Base-by-base conservation (phyloP, 1,140 invertebrate genomes). In the Platorchestia sp. region DNA sequence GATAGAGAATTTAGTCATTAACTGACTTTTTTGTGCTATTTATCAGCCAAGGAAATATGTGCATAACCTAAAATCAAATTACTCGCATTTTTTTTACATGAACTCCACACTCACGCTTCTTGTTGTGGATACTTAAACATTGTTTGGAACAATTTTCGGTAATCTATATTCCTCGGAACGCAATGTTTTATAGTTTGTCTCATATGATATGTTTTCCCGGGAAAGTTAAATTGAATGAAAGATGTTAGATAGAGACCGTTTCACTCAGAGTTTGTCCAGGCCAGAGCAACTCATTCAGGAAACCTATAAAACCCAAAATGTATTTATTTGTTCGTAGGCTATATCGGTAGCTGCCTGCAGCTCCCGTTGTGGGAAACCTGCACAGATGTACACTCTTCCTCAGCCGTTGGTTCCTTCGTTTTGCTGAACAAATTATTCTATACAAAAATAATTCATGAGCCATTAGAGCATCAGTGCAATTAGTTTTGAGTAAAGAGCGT, bases 391-490 rank as follows among this genome's bases (percentile, higher is more conserved):
- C 59, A 27, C 14, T n/a, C 53, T 41, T 93, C 40, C 43, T 45
- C 47, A 47, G 36, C 91, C 91, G 91, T 93, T 93, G 44, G 36
- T 47, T 7, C 22, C 91, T 45, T 47, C 40, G 43, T 40, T 44
- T 93, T 93, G 6, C 91, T n/a, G 45, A 5, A 45, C 43, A 45
- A 93, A 93, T 93, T 47, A 93, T 93, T 93, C 91, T 93, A 93
- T 93, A 93, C 91, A 93, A 93, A 93, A 93, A 93, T 93, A 93
- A 93, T 93, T 93, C 91, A 93, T 93, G 91, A 93, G 43, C 91
- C 91, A 93, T 93, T 93, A 93, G 91, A 44, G 45, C 91, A 93
- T 93, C 91, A 93, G 91, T 47, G 6, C 43, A 93, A 93, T 93
- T 93, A 93, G 91, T 93, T 44, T 45, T 93, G 45, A 93, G 91